phyloP scores from a whole-genome alignment of 2,113 vertebrate species.

The Aythya baeri region DNA sequence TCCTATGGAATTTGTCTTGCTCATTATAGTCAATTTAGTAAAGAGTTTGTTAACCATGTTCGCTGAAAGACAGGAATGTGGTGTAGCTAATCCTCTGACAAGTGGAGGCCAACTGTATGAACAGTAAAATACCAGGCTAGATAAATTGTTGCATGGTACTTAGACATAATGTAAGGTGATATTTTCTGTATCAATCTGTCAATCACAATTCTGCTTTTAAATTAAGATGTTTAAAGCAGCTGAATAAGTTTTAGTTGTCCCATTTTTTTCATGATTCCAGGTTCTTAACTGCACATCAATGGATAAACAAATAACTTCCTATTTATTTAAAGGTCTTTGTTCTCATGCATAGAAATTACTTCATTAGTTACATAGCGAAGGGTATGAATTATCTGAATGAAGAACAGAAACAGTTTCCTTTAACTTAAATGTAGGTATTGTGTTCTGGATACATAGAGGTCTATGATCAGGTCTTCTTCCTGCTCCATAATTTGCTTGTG shows the following conservation, averaged over 20 bases:
- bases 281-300: background rate
- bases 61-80: background rate
- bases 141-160: background rate
- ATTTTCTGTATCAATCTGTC: background rate
- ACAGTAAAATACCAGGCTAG: background rate
- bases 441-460: background rate
- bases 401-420: background rate
- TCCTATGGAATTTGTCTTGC: background rate
- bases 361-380: background rate
- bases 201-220: background rate
- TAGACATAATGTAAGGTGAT: background rate
- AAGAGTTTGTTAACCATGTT: background rate
- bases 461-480: background rate
- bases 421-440: background rate
- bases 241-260: background rate
- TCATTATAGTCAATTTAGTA: background rate
- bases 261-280: background rate
- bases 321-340: background rate
- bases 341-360: background rate
- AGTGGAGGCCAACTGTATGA: background rate
- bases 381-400: background rate
- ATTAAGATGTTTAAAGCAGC: background rate
- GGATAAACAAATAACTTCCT: background rate
- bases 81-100: background rate
- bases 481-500: background rate